phyloP scores from a whole-genome alignment of 2,113 vertebrate genomes.

The Marmota flaviventris region DNA sequence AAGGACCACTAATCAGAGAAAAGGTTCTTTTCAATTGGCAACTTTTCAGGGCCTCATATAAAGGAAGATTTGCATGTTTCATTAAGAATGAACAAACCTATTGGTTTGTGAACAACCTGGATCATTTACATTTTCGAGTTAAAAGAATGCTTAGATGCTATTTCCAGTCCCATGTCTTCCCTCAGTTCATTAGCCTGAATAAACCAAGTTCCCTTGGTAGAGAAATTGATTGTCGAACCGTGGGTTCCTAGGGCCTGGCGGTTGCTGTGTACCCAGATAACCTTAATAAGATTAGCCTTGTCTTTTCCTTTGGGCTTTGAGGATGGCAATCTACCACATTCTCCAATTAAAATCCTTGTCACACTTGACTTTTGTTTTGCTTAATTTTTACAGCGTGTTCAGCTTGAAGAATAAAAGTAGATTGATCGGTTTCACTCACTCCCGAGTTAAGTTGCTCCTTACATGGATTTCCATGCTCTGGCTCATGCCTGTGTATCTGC shows the following conservation, averaged over 20 bases:
- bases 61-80: conserved; percentile 76
- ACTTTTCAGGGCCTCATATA: conserved; percentile 63
- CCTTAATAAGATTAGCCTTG: conserved; percentile 76
- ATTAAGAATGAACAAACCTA: conserved; percentile 68
- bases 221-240: conserved; percentile 71
- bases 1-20: conserved; percentile 68
- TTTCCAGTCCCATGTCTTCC: conserved; percentile 42
- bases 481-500: conserved; percentile 29
- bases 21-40: conserved; percentile 61
- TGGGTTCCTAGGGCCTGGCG: conserved; percentile 61
- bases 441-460: conserved; percentile 57
- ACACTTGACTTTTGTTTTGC: conserved; percentile 78
- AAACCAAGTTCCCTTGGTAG: conserved; percentile 64
- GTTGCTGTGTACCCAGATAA: conserved; percentile 60
- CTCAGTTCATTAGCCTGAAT: conserved; percentile 74
- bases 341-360: conserved; percentile 73
- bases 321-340: conserved; percentile 68
- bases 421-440: conserved; percentile 69
- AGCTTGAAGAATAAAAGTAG: conserved; percentile 66
- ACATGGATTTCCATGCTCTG: conserved; percentile 45
- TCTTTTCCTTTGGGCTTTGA: conserved; percentile 77
- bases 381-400: conserved; percentile 76
- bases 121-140: conserved; percentile 62
- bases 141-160: conserved; percentile 61
- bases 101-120: conserved; percentile 54